phyloP scores from a whole-genome alignment of 2,888 invertebrate genomes.

The Myopa testacea region DNA sequence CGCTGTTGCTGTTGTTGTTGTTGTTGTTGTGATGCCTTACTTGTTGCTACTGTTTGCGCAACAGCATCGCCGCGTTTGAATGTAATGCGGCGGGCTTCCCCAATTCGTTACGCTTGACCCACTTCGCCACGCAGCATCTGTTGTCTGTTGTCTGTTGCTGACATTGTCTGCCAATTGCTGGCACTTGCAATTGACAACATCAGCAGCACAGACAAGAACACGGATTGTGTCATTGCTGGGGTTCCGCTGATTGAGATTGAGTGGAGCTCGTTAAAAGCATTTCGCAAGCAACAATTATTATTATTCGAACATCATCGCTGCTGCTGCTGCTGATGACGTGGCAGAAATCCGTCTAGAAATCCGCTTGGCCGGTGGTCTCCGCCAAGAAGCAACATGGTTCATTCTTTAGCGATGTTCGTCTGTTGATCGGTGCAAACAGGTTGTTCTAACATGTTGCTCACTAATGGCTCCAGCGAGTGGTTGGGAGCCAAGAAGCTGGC shows the following conservation, averaged over 20 bases:
- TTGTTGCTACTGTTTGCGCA: not conserved
- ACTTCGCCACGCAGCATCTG: constrained; percentile 9
- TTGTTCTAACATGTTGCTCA: constrained; percentile 32
- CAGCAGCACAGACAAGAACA: not conserved
- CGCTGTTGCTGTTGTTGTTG: not conserved
- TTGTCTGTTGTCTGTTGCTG: not conserved
- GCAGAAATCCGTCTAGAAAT: not conserved
- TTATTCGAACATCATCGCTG: constrained; percentile 32
- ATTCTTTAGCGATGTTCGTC: constrained; percentile 9
- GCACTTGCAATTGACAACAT: constrained; percentile 16
- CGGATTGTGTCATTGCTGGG: constrained; percentile 12
- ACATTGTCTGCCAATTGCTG: constrained; percentile 7
- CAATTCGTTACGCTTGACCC: constrained; percentile 32
- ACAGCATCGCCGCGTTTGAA: not conserved
- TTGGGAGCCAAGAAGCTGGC: not conserved
- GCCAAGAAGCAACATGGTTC: not conserved
- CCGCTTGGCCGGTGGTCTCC: constrained; percentile 29
- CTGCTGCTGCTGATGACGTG: constrained; percentile 29
- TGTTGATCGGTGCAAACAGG: constrained; percentile 5
- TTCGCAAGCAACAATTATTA: constrained; percentile 28
- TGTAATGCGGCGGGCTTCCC: not conserved
- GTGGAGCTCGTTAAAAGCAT: constrained; percentile 30
- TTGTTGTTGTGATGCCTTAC: not conserved
- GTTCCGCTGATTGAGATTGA: constrained; percentile 34
- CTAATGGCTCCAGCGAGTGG: not conserved